Percentiles rank a stretch among this genome's conserved stretches.
Conservation (phyloP, 2,797 vertebrate genomes). For the Macroramphosus scolopax region DNA sequence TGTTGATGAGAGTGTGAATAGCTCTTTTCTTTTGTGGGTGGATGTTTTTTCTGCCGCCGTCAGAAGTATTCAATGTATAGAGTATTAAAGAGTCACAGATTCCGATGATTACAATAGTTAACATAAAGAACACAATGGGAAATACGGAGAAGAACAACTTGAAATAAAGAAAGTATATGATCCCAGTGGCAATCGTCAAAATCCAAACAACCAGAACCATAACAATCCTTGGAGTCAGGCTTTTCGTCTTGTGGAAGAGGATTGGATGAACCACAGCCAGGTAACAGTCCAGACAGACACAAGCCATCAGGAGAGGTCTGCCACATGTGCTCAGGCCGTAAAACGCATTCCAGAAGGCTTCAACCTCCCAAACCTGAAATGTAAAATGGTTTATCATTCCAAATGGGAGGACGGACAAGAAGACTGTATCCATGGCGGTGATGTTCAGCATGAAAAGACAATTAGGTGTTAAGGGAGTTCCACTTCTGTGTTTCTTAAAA, state of each 20-base stretch:
- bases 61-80: constrained; percentile 40
- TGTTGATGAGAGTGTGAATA: constrained; percentile 58
- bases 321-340: constrained; percentile 42
- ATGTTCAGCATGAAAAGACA: constrained; percentile 60
- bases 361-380: neutral
- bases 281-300: constrained; percentile 67
- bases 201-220: constrained; percentile 43
- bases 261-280: constrained; percentile 71
- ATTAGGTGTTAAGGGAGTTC: constrained; percentile 31
- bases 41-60: constrained; percentile 37
- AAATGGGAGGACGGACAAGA: constrained; percentile 37
- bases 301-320: constrained; percentile 69
- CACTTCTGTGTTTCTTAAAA: constrained; percentile 24
- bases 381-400: constrained; percentile 20
- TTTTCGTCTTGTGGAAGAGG: constrained; percentile 58
- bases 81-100: constrained; percentile 65
- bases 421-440: constrained; percentile 51
- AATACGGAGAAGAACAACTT: neutral
- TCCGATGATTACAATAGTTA: constrained; percentile 39
- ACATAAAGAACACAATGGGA: constrained; percentile 6
- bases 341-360: rapidly evolving
- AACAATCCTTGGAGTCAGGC: constrained; percentile 33
- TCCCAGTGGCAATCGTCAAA: neutral
- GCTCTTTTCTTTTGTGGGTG: constrained; percentile 72
- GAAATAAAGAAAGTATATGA: rapidly evolving